phyloP scores from a whole-genome alignment of 64 coral and sea anemone genomes.

The Pachyseris speciosa region DNA sequence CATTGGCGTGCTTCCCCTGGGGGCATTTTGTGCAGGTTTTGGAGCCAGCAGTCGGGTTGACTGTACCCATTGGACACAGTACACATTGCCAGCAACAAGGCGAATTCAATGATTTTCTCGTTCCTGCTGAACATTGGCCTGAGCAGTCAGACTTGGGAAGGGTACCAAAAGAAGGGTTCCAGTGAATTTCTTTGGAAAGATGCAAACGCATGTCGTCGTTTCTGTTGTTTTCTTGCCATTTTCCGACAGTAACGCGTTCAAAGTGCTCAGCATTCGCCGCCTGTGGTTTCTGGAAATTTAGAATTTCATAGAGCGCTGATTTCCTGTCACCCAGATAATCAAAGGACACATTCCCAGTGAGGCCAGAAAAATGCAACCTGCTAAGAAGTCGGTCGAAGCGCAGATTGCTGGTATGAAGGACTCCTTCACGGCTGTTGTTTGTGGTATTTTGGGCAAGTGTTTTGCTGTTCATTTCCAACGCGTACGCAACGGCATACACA shows the following conservation, averaged over 20 bases:
- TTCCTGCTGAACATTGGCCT: constrained; percentile 34
- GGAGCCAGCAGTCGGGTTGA: constrained; percentile 20
- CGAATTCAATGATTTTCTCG: constrained; percentile 1
- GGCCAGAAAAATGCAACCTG: constrained; percentile 22
- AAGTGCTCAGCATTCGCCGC: background rate
- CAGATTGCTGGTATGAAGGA: background rate
- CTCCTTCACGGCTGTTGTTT: background rate
- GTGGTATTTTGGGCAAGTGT: background rate
- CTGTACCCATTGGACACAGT: constrained; percentile 2
- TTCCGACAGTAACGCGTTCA: background rate
- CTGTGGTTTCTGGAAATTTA: constrained; percentile 22
- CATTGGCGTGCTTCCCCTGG: background rate
- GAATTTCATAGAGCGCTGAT: constrained; percentile 24
- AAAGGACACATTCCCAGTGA: constrained; percentile 26
- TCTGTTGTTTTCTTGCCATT: background rate
- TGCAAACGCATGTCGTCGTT: background rate
- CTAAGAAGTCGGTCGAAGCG: background rate
- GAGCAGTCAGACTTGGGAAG: constrained; percentile 60
- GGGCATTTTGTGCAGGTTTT: constrained; percentile 65
- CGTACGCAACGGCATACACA: constrained; percentile 73
- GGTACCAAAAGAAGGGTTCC: background rate
- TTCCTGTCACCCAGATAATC: constrained; percentile 16
- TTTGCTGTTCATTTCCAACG: constrained; percentile 6
- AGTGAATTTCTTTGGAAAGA: background rate
- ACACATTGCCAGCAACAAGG: constrained; percentile 81